These are phyloP conservation scores for Liparis tanakae DNA, from an alignment of 2,797 vertebrate genomes.

Conservation along the genomic window DNA sequence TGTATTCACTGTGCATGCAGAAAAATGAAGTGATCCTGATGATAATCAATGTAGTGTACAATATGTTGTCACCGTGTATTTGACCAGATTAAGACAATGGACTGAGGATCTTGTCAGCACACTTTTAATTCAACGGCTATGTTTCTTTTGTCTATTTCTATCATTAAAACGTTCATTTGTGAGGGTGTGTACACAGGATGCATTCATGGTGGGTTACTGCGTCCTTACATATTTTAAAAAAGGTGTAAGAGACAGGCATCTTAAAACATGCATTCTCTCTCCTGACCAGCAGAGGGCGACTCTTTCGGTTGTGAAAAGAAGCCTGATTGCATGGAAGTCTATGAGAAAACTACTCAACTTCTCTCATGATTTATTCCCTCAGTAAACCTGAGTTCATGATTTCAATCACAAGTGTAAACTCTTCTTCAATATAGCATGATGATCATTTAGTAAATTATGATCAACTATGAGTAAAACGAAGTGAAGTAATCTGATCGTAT, in stretches of 20 bases:
- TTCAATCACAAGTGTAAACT: background rate
- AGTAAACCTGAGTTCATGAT: background rate
- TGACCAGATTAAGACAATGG: no score
- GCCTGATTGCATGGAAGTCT: background rate
- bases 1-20: background rate
- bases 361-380: background rate
- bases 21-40: background rate
- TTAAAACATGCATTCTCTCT: background rate
- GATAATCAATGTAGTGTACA: background rate
- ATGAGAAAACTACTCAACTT: background rate
- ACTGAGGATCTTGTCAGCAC: no score
- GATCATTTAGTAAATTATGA: no score
- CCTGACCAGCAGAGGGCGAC: no score
- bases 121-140: no score
- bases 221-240: background rate
- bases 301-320: no score
- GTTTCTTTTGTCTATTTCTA: background rate
- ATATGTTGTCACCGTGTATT: no score
- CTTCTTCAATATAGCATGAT: background rate
- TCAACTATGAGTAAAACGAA: no score
- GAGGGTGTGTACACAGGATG: background rate
- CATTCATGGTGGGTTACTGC: background rate
- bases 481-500: no score
- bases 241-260: no score
- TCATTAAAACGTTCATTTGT: no score